Evolutionary conservation across 2,113 vertebrate genomes (phyloP), one percentile per base, ranked within the genome.

Genomic region (Petroica traversi): DNA sequence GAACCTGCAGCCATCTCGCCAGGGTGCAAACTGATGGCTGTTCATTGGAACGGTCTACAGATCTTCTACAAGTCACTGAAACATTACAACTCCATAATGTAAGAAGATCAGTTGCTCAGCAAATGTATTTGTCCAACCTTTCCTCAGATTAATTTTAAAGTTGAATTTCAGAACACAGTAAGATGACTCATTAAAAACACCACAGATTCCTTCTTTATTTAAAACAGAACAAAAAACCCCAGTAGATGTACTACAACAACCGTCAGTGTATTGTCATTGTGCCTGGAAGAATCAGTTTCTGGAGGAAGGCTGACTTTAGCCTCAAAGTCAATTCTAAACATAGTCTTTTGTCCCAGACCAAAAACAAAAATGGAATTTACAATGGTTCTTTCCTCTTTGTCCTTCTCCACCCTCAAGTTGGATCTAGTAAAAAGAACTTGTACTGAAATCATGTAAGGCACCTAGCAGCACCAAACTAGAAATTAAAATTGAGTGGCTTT

Each of bases 401-500:
- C 28, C 28, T 43, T 33, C 33, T 78, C 57, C 19, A 68, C 23
- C 24, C 58, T 90, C 55, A 62, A 85, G 71, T 29, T 88, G 54
- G 46, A 69, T 76, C 54, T 46, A 83, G 34, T 61, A 75, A 58
- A 79, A 89, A 61, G 63, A 88, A 82, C 33, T 51, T 52, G 33
- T n/a, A 63, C n/a, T 51, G 68, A 71, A 87, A 89, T 43, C 10
- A 68, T 41, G 7, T 3, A 54, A 75, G 41, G 73, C 66, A 89
- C 54, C 64, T 72, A 95, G 73, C 28, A 95, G 62, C 63, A 86
- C n/a, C 48, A 79, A 79, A 71, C 52, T 7, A 57, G 59, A 83
- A 92, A 94, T 88, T 85, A 93, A 73, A 82, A 92, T 28, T 62
- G 57, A 82, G 58, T 72, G 59, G 67, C 36, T 92, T 93, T 92